Conservation (phyloP, 1,140 invertebrate species). For the Spodoptera litura region DNA sequence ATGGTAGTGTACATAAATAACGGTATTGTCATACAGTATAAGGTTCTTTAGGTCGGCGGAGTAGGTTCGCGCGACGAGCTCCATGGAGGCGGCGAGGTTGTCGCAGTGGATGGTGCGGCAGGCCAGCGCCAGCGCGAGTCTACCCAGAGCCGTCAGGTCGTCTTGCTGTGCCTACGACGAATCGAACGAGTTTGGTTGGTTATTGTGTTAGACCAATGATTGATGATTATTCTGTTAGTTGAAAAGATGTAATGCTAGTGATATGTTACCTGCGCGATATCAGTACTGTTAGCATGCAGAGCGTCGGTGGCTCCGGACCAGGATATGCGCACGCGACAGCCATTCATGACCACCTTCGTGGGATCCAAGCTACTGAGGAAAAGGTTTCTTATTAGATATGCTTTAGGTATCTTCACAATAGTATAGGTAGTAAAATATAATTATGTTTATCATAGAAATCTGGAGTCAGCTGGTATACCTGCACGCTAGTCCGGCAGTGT, state of each 20-base stretch:
- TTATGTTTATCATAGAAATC: not conserved
- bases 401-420: too few species aligned
- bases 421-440: too few species aligned
- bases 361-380: constrained; percentile 92
- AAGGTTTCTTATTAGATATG: not conserved
- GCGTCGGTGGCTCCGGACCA: constrained; percentile 77
- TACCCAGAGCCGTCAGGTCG: constrained; percentile 96
- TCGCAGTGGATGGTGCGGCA: constrained; percentile 96
- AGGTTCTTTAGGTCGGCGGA: constrained; percentile 97
- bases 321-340: constrained; percentile 88
- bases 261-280: constrained; percentile 69
- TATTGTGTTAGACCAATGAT: not conserved
- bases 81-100: constrained; percentile 94
- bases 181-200: not conserved
- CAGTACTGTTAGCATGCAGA: constrained; percentile 61
- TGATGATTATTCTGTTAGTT: too few species aligned
- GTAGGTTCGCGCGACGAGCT: constrained; percentile 95
- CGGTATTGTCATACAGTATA: constrained; percentile 91
- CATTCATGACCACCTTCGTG: constrained; percentile 95
- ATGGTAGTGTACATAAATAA: constrained; percentile 1
- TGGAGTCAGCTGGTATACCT: constrained; percentile 76
- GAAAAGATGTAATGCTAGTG: too few species aligned
- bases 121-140: constrained; percentile 95
- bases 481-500: constrained; percentile 92
- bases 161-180: constrained; percentile 89